Base-by-base conservation (phyloP, 2,888 invertebrate genomes). In the Melieria omissa region DNA sequence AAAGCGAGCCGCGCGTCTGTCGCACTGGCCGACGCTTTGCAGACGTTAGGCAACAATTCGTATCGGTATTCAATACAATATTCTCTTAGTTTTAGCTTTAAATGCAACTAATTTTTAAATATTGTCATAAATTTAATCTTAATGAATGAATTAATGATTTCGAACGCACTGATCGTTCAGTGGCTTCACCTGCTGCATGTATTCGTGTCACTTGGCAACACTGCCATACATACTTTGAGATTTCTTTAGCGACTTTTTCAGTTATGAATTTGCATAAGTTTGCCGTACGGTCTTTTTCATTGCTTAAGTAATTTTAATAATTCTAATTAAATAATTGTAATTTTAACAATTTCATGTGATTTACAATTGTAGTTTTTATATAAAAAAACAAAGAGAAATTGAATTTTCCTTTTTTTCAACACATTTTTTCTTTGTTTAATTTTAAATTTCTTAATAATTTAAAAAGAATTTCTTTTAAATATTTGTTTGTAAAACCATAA, bases 311-410 rank as follows among this genome's bases (percentile, higher is more conserved):
- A 72, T 29, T 29, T 64, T 47, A 44, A 47, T 29, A 29, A 29
- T 29, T 29, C 29, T 29, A 29, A 29, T 29, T 29, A 29, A 29
- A 29, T 29, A 29, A 29, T 65, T 49, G 54, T 61, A 41, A 61
- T 65, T 65, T 55, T 57, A 65, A 58, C 16, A 58, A 67, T 61
- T 29, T 49, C 66, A 65, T 73, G 73, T 73, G 73, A 73, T 73
- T 72, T 73, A 73, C 63, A 57, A 63, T 64, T 73, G 63, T 62
- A 70, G 70, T 63, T 68, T 64, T 65, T 68, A 45, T 68, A 29
- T 63, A 45, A 54, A 29, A 45, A 54, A 29, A 29, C 29, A 29
- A 29, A 29, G 29, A 29, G 29, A 29, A 63, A 63, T 14, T 52
- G 52, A 52, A 52, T 12, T 52, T 52, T 64, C 41, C 41, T 49